Evolutionary conservation across 1,140 invertebrate genomes (phyloP).

Genomic region (Drosophila gunungcola): DNA sequence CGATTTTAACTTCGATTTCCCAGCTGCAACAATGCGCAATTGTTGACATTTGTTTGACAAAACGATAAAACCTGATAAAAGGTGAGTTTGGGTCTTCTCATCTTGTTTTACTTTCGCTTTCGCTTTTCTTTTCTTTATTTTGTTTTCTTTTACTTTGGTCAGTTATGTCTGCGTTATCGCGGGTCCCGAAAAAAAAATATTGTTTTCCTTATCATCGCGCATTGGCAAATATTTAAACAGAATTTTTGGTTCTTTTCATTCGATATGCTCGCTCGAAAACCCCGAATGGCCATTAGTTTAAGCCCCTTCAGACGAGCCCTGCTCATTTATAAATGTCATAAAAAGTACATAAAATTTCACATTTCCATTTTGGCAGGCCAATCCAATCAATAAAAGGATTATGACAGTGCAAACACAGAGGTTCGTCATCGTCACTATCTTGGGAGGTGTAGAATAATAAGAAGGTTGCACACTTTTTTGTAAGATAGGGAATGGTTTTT

Average conservation of each 20-base stretch:
- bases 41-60: conserved; percentile 79
- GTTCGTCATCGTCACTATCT: conserved; percentile 37
- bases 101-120: conserved; percentile 65
- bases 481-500: too few relatives aligned
- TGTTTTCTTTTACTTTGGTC: conserved; percentile 66
- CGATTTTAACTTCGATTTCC: conserved; percentile 28
- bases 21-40: conserved; percentile 80
- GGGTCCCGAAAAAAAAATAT: conserved; percentile 41
- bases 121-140: conserved; percentile 50
- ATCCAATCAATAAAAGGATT: conserved; percentile 81
- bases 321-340: conserved; percentile 71
- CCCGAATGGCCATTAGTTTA: conserved; percentile 74
- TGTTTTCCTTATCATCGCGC: conserved; percentile 56
- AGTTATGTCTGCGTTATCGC: conserved; percentile 54
- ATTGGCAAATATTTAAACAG: conserved; percentile 78
- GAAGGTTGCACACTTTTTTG: conserved; percentile 10
- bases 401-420: conserved; percentile 62
- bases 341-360: conserved; percentile 44
- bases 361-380: conserved; percentile 63
- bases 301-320: conserved; percentile 46
- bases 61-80: conserved; percentile 71
- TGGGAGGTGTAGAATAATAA: conserved; percentile 1
- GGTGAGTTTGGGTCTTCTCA: conserved; percentile 41
- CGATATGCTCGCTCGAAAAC: conserved; percentile 32
- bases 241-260: conserved; percentile 28